A percentile compares a stretch with the other conserved stretches of the same genome.
phyloP scores from a whole-genome alignment of 2,113 vertebrate species.

The Neofelis nebulosa region DNA sequence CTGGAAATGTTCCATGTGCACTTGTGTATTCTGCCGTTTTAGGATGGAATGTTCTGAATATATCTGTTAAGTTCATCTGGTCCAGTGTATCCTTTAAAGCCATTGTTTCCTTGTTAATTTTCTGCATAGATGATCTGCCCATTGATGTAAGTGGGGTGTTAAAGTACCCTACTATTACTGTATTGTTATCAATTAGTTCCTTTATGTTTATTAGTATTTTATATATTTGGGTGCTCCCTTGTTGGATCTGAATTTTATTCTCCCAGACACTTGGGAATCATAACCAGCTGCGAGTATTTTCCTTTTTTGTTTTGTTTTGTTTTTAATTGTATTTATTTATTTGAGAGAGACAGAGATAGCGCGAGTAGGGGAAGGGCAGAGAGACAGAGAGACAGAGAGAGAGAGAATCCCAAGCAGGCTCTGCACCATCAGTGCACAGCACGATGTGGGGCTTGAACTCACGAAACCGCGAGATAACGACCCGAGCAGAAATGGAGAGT shows the following conservation, averaged over 20 bases:
- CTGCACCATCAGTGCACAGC: too few relatives aligned
- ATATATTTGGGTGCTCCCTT: not conserved
- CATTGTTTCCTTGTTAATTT: not conserved
- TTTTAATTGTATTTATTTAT: too few relatives aligned
- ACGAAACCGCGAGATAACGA: too few relatives aligned
- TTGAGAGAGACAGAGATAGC: too few relatives aligned
- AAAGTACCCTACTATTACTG: not conserved
- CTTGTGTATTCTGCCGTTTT: not conserved
- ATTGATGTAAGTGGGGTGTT: not conserved
- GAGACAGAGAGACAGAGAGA: too few relatives aligned
- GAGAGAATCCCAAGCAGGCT: too few relatives aligned
- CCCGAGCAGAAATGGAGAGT: too few relatives aligned
- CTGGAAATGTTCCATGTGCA: not conserved
- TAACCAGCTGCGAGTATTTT: not conserved
- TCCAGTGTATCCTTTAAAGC: not conserved
- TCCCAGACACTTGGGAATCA: not conserved
- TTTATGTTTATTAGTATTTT: not conserved
- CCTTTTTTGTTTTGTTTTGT: too few relatives aligned
- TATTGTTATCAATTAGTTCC: not conserved
- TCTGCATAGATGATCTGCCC: not conserved
- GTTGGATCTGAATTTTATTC: not conserved
- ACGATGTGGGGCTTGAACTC: too few relatives aligned
- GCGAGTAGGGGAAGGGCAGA: too few relatives aligned
- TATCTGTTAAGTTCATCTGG: not conserved
- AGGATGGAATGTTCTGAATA: not conserved